Base-by-base conservation (phyloP, 2,888 invertebrate genomes). In the Eumerus sabulonum region DNA sequence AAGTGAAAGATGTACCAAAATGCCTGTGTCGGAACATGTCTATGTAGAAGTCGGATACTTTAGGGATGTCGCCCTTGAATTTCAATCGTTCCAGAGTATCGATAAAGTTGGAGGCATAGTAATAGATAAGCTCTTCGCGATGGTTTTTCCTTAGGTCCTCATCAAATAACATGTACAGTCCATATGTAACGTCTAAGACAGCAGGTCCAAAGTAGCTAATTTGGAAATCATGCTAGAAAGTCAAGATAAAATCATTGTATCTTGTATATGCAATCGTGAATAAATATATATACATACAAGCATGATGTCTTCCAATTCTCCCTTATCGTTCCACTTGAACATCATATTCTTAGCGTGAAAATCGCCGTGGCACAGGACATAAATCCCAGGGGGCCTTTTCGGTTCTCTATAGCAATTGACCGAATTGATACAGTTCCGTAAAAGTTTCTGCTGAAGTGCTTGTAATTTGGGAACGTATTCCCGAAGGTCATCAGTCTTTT, bases 331-430 rank as follows among this genome's bases (percentile, higher is more conserved):
- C 17, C 19, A 48, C 13, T 84, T 85, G 13, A 85, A 85, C 86
- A 87, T 85, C 45, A 86, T 57, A 38, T 86, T 86, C 35, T 83
- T 84, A 5, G 77, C 36, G 54, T 86, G 86, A 36, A 86, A 85
- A 59, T 86, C 86, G 0, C 87, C 86, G 57, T 86, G 86, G 47
- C 83, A 82, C 1, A 86, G 82, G 0, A 84, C 85, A 16, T 84
- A 84, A 19, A 71, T 42, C 2, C 54, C 62, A 2, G 27, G 27
- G 7, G 27, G 27, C 9, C 40, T 14, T 7, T 19, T 17, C 13
- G 7, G 9, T 12, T 38, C 1, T 38, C 47, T 73, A 1, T 42
- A 59, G 9, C 44, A 13, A 16, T 59, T 59, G 27, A 11, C 5
- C 12, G 60, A 56, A 4, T 35, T n/a, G 0, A 17, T 19, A 57